phyloP scores from a whole-genome alignment of 2,888 invertebrate species.

The Cryptus viduatorius region DNA sequence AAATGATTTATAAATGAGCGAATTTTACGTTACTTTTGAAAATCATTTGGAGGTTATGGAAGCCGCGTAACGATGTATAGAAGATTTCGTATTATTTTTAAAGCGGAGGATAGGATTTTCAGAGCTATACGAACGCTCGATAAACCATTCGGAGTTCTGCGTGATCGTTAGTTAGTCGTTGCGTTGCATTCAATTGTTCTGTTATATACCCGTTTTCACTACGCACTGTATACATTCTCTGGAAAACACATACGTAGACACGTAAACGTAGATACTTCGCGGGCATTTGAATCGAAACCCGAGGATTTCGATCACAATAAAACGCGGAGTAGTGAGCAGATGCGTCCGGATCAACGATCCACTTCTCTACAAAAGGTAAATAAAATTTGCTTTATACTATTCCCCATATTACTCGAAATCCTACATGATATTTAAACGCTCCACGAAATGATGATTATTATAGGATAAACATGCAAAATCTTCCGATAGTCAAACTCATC shows the following conservation, averaged over 20 bases:
- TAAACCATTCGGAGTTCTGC: conserved; percentile 55
- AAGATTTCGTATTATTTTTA: too few relatives aligned
- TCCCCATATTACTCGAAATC: conserved; percentile 60
- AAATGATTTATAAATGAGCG: too few relatives aligned
- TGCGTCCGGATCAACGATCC: conserved; percentile 33
- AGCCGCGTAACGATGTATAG: too few relatives aligned
- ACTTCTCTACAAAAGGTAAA: conserved; percentile 38
- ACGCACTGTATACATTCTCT: conserved; percentile 35
- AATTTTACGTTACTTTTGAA: too few relatives aligned
- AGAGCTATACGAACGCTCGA: too few relatives aligned
- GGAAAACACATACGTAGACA: conserved; percentile 5
- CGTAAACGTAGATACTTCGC: conserved; percentile 50
- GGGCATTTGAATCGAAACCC: conserved; percentile 44
- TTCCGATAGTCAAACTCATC: too few relatives aligned
- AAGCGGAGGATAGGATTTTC: too few relatives aligned
- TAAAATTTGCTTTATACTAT: conserved; percentile 41
- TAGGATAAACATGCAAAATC: too few relatives aligned
- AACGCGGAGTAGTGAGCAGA: conserved; percentile 45
- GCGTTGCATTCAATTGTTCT: conserved; percentile 80
- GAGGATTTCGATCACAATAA: conserved; percentile 43
- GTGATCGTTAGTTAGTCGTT: conserved; percentile 78
- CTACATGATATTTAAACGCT: conserved; percentile 68
- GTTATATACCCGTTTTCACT: conserved; percentile 71
- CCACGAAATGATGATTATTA: too few relatives aligned
- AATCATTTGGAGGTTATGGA: too few relatives aligned